phyloP scores from a whole-genome alignment of 2,797 vertebrate genomes.

The Parauchenoglanis punctatus region DNA sequence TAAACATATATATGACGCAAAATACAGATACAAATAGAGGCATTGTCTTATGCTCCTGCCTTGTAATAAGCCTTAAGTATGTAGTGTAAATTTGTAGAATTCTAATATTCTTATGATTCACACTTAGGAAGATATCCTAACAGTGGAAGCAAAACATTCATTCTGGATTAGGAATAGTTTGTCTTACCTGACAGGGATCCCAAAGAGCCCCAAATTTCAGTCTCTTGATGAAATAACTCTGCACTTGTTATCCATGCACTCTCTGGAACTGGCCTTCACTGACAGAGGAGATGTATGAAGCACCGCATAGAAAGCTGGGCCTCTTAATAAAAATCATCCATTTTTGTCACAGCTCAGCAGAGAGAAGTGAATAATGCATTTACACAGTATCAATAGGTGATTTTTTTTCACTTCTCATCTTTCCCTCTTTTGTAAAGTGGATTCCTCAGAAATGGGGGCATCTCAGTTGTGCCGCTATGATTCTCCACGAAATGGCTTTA shows the following conservation, averaged over 20 bases:
- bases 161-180: conserved; percentile 41
- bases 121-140: conserved; percentile 41
- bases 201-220: conserved; percentile 36
- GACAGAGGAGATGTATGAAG: conserved; percentile 72
- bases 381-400: conserved; percentile 67
- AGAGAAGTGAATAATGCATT: conserved; percentile 67
- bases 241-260: conserved; percentile 38
- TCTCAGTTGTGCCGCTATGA: conserved; percentile 57
- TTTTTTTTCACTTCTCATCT: conserved; percentile 38
- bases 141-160: conserved; percentile 49
- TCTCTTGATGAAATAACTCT: conserved; percentile 37
- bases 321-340: conserved; percentile 79
- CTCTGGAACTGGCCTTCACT: conserved; percentile 62
- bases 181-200: conserved; percentile 50
- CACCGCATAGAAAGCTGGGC: conserved; percentile 71
- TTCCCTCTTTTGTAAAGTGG: conserved; percentile 55
- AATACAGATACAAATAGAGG: too few species aligned
- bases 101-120: too few species aligned
- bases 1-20: too few species aligned
- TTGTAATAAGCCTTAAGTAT: too few species aligned
- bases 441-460: conserved; percentile 62
- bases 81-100: too few species aligned
- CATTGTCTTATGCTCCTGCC: too few species aligned
- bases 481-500: conserved; percentile 66
- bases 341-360: conserved; percentile 74